phyloP scores from a whole-genome alignment of 2,113 vertebrate species.

The Etia nguti region DNA sequence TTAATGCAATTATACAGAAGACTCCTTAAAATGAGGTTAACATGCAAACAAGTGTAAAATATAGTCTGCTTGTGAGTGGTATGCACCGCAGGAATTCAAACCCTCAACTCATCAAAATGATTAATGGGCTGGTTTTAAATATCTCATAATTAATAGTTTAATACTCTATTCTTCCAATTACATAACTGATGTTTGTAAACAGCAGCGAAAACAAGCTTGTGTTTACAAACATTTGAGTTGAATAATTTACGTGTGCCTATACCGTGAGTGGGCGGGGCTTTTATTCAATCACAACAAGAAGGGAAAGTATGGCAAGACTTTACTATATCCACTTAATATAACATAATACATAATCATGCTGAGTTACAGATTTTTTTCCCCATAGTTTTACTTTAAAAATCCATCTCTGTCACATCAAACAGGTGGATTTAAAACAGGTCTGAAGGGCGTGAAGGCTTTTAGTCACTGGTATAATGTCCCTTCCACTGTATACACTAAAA shows the following conservation, averaged over 20 bases:
- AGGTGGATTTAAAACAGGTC: neutral
- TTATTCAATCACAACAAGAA: neutral
- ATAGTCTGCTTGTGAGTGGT: neutral
- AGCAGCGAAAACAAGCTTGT: neutral
- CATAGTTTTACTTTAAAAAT: neutral
- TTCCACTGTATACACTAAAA: neutral
- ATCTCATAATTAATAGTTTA: neutral
- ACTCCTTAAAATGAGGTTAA: neutral
- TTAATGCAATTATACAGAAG: neutral
- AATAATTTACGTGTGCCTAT: neutral
- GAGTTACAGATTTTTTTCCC: neutral
- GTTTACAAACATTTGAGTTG: neutral
- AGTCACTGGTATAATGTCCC: neutral
- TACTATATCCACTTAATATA: neutral
- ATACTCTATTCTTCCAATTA: neutral
- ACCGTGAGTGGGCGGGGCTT: neutral
- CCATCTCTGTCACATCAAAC: neutral
- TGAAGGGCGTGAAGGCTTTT: neutral
- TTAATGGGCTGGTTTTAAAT: neutral
- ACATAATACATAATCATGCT: neutral
- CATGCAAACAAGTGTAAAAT: neutral
- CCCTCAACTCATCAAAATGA: neutral
- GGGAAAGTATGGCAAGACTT: neutral
- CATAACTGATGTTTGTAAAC: neutral
- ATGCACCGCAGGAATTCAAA: neutral